Evolutionary conservation across 2,888 invertebrate species (phyloP).

Genomic region (Neoitamus cyanurus): DNA sequence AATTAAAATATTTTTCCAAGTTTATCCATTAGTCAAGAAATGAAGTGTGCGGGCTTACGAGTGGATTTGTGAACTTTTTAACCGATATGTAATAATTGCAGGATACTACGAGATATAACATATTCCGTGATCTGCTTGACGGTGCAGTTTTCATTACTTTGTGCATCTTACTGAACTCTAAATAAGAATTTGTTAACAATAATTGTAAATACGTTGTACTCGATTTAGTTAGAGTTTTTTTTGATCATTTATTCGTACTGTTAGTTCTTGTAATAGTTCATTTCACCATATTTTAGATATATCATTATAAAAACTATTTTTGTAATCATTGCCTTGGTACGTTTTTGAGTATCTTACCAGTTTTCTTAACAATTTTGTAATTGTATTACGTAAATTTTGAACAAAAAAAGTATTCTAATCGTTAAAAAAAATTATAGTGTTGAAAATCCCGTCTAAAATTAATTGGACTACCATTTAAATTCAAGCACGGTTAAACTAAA

Average conservation of each 20-base stretch:
- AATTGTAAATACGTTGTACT: not conserved
- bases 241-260: not conserved
- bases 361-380: not conserved
- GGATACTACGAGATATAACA: not conserved
- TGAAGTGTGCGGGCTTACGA: not conserved
- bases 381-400: not conserved
- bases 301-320: not conserved
- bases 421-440: not conserved
- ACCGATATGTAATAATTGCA: not conserved
- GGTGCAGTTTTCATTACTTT: not conserved
- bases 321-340: not conserved
- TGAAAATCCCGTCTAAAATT: not conserved
- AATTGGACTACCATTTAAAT: not conserved
- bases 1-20: not conserved
- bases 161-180: not conserved
- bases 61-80: constrained; percentile 25
- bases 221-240: not conserved
- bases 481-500: not conserved
- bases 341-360: not conserved
- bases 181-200: not conserved
- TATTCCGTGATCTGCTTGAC: not conserved
- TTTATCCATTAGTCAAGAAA: not conserved
- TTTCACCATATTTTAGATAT: not conserved
- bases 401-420: not conserved
- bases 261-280: not conserved